Conservation (phyloP, 2,888 invertebrate species). For the Ochropacha duplaris region DNA sequence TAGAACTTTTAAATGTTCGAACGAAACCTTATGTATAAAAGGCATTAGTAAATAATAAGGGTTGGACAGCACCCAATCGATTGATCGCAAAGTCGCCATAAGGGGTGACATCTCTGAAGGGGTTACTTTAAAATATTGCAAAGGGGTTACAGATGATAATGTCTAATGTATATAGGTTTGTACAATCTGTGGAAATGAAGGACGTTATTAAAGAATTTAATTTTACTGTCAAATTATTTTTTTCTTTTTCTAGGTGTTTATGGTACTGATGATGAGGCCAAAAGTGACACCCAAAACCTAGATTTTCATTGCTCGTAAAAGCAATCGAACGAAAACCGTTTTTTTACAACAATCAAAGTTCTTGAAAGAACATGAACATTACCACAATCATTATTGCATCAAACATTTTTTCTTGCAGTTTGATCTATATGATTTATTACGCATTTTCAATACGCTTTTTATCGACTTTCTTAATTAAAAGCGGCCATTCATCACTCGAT, state of each 20-base stretch:
- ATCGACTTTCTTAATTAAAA: background rate
- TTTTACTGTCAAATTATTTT: no score
- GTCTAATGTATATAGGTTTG: slow-evolving; percentile 37
- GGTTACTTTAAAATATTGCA: slow-evolving; percentile 76
- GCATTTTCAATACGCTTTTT: background rate
- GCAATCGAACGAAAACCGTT: no score
- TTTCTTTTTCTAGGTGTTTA: no score
- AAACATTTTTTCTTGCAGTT: background rate
- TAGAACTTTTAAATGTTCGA: background rate
- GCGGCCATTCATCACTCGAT: background rate
- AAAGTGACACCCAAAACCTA: no score
- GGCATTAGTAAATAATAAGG: slow-evolving; percentile 71
- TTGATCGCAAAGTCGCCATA: slow-evolving; percentile 54
- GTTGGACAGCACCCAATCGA: slow-evolving; percentile 71
- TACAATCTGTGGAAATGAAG: background rate
- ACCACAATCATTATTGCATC: background rate
- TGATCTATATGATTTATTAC: background rate
- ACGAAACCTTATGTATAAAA: slow-evolving; percentile 21
- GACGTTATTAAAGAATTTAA: background rate
- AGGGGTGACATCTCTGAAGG: slow-evolving; percentile 55
- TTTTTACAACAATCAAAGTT: no score
- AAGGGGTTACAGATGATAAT: slow-evolving; percentile 53
- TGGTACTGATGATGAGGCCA: no score
- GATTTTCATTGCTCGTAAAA: no score
- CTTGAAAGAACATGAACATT: background rate